Evolutionary conservation across 2,888 invertebrate species (phyloP), one percentile per base, ranked within the genome.

Genomic region (Eilema caniola): DNA sequence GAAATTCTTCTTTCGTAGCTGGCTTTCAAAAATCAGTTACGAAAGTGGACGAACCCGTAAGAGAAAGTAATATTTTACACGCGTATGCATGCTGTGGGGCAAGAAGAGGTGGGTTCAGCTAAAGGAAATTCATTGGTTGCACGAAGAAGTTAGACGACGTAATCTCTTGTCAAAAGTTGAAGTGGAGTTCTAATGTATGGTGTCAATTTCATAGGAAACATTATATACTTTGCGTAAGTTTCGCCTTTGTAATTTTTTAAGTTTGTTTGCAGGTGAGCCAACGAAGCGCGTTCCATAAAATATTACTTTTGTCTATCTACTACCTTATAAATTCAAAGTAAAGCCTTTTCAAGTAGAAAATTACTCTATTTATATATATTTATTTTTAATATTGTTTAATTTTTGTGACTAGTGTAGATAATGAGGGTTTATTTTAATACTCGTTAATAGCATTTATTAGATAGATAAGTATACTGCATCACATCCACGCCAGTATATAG

Each of bases 241-340:
- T 25, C 59, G 14, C 20, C 24, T 63, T 47, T 12, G 25, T 63
- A 47, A 47, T n/a, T 20, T 63, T 25, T 11, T 25, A 63, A 47
- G 41, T 63, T 63, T 25, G 25, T 41, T n/a, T 23, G n/a, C 63
- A 25, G 63, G 41, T 63, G 25, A 25, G 41, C 25, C 25, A n/a
- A 28, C 4, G 11, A 20, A 47, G 20, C 41, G 20, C 47, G 20
- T 47, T 63, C 28, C 63, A n/a, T n/a, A 63, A 47, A 63, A 47
- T 63, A 25, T 28, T 63, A 47, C 28, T 28, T 25, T n/a, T 4
- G 28, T 28, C 53, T 12, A 47, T 53, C 8, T 20, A 31, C 47
- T 47, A 5, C 2, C 20, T 47, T 28, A 4, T 41, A 41, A 14
- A 16, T 16, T 16, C 41, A 1, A 16, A 41, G 3, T 16, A 12